Percentiles rank a stretch among this genome's conserved stretches.
Evolutionary conservation across 92 coral and sea anemone species (phyloP).

Genomic region (Ricordea florida): DNA sequence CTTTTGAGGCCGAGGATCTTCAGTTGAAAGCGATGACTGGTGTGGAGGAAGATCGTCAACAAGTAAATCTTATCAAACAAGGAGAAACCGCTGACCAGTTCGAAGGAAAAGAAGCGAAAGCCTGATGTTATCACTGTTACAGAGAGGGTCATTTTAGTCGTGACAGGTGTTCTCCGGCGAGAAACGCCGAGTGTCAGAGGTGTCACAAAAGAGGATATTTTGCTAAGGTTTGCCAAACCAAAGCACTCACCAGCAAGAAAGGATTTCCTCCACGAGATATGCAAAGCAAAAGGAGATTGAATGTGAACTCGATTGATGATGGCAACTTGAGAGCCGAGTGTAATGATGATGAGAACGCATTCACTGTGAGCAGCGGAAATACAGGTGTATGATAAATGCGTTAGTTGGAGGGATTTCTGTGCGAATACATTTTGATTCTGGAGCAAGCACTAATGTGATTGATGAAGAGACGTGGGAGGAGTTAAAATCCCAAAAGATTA

Average conservation of each 20-base stretch:
- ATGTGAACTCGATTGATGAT: not conserved
- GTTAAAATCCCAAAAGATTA: conserved; percentile 1
- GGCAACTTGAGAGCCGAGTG: not conserved
- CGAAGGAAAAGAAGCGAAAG: no score
- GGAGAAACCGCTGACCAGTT: not conserved
- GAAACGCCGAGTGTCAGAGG: no score
- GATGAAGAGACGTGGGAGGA: conserved; percentile 5
- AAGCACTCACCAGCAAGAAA: not conserved
- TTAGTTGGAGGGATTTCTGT: not conserved
- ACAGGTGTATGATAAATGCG: not conserved
- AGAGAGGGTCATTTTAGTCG: no score
- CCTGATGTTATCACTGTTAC: no score
- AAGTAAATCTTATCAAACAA: not conserved
- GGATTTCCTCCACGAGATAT: not conserved
- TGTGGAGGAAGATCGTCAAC: not conserved
- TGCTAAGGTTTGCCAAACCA: not conserved
- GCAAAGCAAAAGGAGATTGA: not conserved
- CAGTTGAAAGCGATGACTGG: no score
- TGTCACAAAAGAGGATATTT: no score
- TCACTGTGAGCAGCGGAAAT: not conserved
- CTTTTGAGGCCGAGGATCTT: no score
- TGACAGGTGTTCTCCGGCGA: no score
- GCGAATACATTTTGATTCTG: not conserved
- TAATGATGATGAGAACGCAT: not conserved
- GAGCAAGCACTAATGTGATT: not conserved